Base-by-base conservation (phyloP, 1,140 invertebrate species). In the Wiebesia pumilae region DNA sequence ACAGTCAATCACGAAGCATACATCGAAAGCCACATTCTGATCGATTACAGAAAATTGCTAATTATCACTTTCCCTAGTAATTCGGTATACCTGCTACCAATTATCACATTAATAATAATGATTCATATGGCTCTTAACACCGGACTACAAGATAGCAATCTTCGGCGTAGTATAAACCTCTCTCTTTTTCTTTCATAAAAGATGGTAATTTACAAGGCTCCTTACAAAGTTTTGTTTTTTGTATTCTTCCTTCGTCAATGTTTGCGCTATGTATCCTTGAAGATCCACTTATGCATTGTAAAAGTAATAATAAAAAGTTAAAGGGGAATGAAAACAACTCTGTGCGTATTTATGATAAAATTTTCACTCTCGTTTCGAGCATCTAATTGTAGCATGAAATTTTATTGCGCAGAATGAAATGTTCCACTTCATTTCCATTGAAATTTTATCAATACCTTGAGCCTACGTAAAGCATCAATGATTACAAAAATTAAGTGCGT, bases 61-160 rank as follows among this genome's bases (percentile, higher is more conserved):
- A 87, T 87, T 84, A 84, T 84, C 86, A 84, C 86, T 84, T 87
- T 84, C 83, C 78, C 83, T 81, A 62, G 79, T 78, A 87, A 84
- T 81, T 87, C 79, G 86, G 77, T 87, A 67, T 84, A 81, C 83
- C 82, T 71, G 67, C 47, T 83, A 65, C 77, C 86, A 87, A 87
- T 87, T 87, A 87, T 84, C 86, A 78, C 86, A 87, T 87, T 87
- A 87, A 87, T 87, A 84, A 84, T 81, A 67, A 87, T 87, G 83
- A 84, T 87, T 83, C 82, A 87, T 87, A 62, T 82, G 82, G 65
- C 81, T 87, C 80, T 87, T 83, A 87, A 87, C 81, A 43, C 85
- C 85, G 73, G 75, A 43, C 85, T 83, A 87, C 81, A 83, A 83
- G 85, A 87, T 87, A 87, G 71, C 47, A 83, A 87, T 87, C 85